phyloP scores from a whole-genome alignment of 2,113 vertebrate genomes.

The rat (Rattus norvegicus) region GRCr8 NC_086029.1:49089001-49089500 shows the following conservation, averaged over 20 bases:
- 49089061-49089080: too few relatives aligned
- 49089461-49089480: background rate
- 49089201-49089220: background rate
- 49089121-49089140: too few relatives aligned
- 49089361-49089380: background rate
- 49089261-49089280: background rate
- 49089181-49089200: background rate
- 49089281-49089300: background rate
- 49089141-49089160: too few relatives aligned
- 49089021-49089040: too few relatives aligned
- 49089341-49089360: background rate
- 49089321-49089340: background rate
- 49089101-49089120: too few relatives aligned
- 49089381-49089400: background rate
- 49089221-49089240: background rate
- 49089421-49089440: background rate
- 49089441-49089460: background rate
- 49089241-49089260: background rate
- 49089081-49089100: too few relatives aligned
- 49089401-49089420: background rate
- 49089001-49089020: too few relatives aligned
- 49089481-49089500: background rate
- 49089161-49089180: background rate
- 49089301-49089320: background rate
- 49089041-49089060: too few relatives aligned